Evolutionary conservation across 2,797 vertebrate species (phyloP).

Genomic region (Bothrops alternatus): DNA sequence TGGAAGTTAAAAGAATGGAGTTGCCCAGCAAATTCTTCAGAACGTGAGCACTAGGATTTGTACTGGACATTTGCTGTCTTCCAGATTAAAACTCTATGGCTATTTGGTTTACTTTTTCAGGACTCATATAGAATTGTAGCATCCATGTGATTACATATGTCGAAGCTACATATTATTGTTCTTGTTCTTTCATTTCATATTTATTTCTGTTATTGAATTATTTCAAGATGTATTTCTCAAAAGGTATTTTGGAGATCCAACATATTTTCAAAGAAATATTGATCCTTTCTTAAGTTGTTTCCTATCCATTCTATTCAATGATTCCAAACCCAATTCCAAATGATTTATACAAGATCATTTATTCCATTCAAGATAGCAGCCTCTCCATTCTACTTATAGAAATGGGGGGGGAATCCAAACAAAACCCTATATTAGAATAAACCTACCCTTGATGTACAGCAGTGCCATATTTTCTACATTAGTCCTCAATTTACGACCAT

Average conservation of each 20-base stretch:
- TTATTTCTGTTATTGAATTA: background rate
- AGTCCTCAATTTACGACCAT: too few species aligned
- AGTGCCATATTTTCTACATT: background rate
- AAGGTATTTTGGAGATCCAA: background rate
- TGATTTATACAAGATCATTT: background rate
- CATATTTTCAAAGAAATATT: background rate
- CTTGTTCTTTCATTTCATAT: background rate
- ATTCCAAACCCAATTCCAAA: background rate
- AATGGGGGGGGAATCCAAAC: background rate
- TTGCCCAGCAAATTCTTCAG: background rate
- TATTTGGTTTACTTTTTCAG: background rate
- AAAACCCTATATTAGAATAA: background rate
- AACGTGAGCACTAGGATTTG: background rate
- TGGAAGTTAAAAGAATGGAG: background rate
- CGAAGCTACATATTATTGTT: background rate
- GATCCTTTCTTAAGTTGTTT: background rate
- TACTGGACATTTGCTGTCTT: background rate
- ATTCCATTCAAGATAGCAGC: background rate
- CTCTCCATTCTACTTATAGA: background rate
- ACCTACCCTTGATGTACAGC: background rate
- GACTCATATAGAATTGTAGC: background rate
- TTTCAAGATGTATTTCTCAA: background rate
- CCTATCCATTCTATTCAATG: background rate
- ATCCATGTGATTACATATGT: background rate
- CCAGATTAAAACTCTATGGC: background rate